Evolutionary conservation across 2,113 vertebrate species (phyloP), one percentile per base, ranked within the genome.

Genomic region (Antechinus flavipes): DNA sequence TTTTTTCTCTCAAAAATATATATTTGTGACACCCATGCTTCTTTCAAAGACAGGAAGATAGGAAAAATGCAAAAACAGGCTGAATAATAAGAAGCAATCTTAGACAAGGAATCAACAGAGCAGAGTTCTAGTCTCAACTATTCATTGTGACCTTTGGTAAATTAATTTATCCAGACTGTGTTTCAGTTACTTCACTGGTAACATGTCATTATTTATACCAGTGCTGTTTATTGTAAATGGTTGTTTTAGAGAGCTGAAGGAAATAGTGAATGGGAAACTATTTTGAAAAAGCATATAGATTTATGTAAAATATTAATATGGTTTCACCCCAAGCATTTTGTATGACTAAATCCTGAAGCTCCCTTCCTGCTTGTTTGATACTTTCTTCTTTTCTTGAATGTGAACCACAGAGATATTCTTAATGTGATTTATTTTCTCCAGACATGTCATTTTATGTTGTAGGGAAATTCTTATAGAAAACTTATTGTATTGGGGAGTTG

Each of bases 331-430:
- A 47, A 5, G 52, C 47, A 11, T 56, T 42, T 55, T 0, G 4
- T 46, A 30, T 94, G 25, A 49, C 95, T 93, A 53, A 92, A 19
- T 49, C 47, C 35, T 84, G 35, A 94, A 90, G 84, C 25, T 10
- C 89, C 1, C 30, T 90, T 91, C 27, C 46, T 6, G 5, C 10
- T 92, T 95, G 24, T 19, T 92, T 53, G 68, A 14, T 92, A 61
- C 52, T 93, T 50, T 91, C 61, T 54, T 90, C 19, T 94, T 23
- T 92, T 93, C 68, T 93, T 91, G 94, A 54, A 58, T 91, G 30
- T 89, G 12, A 0, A 90, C 93, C 30, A 92, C 0, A 24, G 52
- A 22, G 11, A 92, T 42, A 84, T 22, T 42, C n/a, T 84, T 42
- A 84, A 84, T 84, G 68, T 84, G 35, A 84, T 42, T 84, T 84